Percentiles rank a stretch among this genome's conserved stretches.
These are phyloP conservation scores for Fulmarus glacialis DNA, from an alignment of 2,113 vertebrate genomes.

Conservation along the genomic window DNA sequence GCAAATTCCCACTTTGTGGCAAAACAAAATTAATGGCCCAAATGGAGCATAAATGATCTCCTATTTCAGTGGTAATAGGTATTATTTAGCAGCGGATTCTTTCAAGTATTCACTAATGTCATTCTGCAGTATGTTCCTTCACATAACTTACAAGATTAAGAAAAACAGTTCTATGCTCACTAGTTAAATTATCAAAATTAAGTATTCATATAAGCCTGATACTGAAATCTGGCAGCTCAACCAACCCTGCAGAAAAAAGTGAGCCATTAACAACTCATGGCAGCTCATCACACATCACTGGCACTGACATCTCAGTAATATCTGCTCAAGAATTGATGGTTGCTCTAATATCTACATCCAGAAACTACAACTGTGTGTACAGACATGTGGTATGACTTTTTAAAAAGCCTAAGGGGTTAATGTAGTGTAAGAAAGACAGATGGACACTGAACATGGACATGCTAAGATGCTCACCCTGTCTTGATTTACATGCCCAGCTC, in stretches of 20 bases:
- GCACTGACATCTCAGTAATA: neutral
- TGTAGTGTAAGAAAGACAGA: neutral
- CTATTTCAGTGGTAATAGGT: neutral
- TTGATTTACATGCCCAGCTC: neutral
- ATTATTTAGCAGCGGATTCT: neutral
- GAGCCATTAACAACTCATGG: neutral
- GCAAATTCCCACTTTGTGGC: neutral
- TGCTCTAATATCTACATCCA: neutral
- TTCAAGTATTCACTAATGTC: neutral
- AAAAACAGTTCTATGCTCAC: neutral
- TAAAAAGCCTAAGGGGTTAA: neutral
- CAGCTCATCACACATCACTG: neutral
- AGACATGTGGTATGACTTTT: neutral
- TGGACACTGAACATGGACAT: neutral
- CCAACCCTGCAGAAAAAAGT: neutral
- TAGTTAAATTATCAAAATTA: conserved; percentile 3
- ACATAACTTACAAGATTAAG: neutral
- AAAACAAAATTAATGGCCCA: conserved; percentile 13
- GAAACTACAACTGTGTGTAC: neutral
- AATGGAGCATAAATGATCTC: neutral
- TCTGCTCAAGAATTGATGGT: neutral
- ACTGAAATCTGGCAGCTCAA: neutral
- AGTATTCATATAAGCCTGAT: neutral
- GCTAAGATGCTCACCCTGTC: neutral
- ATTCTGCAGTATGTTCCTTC: neutral